A percentile compares a stretch with the other conserved stretches of the same genome.
Evolutionary conservation across 2,113 vertebrate genomes (phyloP).

Genomic region (Halichoeres trimaculatus): DNA sequence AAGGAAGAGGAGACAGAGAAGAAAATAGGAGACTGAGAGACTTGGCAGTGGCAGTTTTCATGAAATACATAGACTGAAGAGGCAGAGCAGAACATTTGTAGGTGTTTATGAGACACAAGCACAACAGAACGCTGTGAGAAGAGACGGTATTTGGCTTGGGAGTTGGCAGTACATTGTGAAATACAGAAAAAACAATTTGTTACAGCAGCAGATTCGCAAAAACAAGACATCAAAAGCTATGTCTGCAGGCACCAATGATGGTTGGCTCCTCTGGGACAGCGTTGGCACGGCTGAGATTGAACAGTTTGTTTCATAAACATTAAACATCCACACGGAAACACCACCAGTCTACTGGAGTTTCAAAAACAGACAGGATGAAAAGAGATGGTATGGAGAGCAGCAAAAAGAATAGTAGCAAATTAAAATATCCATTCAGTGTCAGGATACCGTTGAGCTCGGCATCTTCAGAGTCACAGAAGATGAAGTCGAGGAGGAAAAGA

Average conservation of each 20-base stretch:
- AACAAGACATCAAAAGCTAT: slow-evolving; percentile 41
- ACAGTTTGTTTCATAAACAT: slow-evolving; percentile 17
- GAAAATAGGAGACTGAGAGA: background rate
- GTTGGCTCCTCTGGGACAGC: slow-evolving; percentile 9
- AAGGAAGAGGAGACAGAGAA: background rate
- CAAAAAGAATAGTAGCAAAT: too few relatives aligned
- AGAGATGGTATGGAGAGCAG: background rate
- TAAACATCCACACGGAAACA: background rate
- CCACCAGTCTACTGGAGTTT: background rate
- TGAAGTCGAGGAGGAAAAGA: slow-evolving; percentile 88
- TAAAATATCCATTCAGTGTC: background rate
- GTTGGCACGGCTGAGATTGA: slow-evolving; percentile 13
- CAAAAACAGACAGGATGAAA: background rate
- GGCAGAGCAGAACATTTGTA: background rate
- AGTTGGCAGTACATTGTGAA: slow-evolving; percentile 29
- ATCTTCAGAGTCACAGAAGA: slow-evolving; percentile 83
- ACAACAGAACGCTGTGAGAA: background rate
- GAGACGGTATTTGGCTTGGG: slow-evolving; percentile 3
- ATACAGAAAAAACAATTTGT: background rate
- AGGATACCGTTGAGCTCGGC: slow-evolving; percentile 48
- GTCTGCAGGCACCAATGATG: slow-evolving; percentile 18
- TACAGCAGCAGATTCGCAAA: slow-evolving; percentile 28
- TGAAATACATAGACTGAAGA: background rate
- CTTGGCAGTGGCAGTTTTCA: background rate
- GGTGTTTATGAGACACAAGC: background rate